A percentile compares a stretch with the other conserved stretches of the same genome.
Evolutionary conservation across 2,888 invertebrate species (phyloP).

Genomic region (Catocala fraxini): DNA sequence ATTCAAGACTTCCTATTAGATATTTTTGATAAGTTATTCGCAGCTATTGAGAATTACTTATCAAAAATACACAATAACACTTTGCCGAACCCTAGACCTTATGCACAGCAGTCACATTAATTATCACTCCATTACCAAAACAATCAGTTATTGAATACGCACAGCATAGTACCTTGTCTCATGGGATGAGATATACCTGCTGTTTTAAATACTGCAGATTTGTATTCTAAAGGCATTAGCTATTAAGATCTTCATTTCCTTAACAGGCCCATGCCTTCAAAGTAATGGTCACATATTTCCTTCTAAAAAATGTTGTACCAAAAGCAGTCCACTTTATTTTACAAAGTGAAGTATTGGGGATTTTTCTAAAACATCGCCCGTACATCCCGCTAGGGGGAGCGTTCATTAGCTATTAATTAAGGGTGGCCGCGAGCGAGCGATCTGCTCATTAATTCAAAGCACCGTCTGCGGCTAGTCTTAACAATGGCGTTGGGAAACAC

Average conservation of each 20-base stretch:
- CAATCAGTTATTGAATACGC: too few species aligned
- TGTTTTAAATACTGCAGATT: too few species aligned
- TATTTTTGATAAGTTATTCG: too few species aligned
- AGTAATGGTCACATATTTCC: constrained; percentile 8
- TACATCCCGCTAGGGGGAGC: constrained; percentile 19
- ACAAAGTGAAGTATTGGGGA: constrained; percentile 44
- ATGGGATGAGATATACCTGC: too few species aligned
- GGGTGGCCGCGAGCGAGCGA: constrained; percentile 62
- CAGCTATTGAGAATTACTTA: too few species aligned
- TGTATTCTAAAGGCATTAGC: neutral
- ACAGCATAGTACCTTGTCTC: too few species aligned
- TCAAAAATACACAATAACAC: too few species aligned
- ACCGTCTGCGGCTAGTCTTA: constrained; percentile 65
- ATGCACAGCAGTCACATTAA: too few species aligned
- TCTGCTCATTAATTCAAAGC: constrained; percentile 74
- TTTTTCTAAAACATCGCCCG: constrained; percentile 51
- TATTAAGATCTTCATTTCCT: neutral
- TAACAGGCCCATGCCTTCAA: neutral
- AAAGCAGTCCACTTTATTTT: constrained; percentile 19
- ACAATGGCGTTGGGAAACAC: constrained; percentile 54
- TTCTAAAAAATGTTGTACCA: constrained; percentile 1
- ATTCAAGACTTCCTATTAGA: too few species aligned
- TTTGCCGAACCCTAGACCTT: too few species aligned
- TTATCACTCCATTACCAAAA: too few species aligned
- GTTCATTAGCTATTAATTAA: constrained; percentile 76